phyloP scores from a whole-genome alignment of 37 sponge, comb jelly and placozoan species.

The Halichondria panicea region DNA sequence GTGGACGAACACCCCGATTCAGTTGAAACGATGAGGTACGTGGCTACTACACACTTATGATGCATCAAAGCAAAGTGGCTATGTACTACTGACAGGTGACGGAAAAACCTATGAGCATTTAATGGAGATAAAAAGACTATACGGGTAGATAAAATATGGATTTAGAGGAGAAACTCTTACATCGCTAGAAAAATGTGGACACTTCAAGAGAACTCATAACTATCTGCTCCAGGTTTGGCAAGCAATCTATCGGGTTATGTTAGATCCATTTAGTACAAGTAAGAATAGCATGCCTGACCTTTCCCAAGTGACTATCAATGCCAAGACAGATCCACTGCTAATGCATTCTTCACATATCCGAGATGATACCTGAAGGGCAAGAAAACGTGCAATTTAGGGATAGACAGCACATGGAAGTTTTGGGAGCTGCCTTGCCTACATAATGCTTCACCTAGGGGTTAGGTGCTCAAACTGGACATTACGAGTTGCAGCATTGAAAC shows the following conservation, averaged over 20 bases:
- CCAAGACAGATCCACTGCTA: no score
- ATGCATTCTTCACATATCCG: no score
- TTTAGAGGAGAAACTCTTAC: background rate
- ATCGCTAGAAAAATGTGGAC: background rate
- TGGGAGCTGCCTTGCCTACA: constrained; percentile 24
- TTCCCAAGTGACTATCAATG: no score
- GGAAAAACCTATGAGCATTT: constrained; percentile 41
- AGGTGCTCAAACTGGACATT: constrained; percentile 20
- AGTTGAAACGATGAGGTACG: constrained; percentile 19
- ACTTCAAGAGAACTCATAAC: background rate
- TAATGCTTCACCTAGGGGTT: constrained; percentile 2
- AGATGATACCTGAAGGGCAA: no score
- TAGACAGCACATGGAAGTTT: constrained; percentile 29
- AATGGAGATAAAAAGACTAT: constrained; percentile 17
- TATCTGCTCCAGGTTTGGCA: background rate
- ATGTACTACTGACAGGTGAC: constrained; percentile 32
- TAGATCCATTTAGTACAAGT: background rate
- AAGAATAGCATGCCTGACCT: background rate
- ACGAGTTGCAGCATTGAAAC: background rate
- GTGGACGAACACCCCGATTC: constrained; percentile 31
- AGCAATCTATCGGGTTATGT: background rate
- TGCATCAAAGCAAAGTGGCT: background rate
- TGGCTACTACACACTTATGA: constrained; percentile 6
- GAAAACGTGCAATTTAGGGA: no score
- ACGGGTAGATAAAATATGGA: no score